Percentiles rank a stretch among this genome's conserved stretches.
These are phyloP conservation scores for Etia nguti DNA, from an alignment of 2,113 vertebrate species.

Conservation along the genomic window DNA sequence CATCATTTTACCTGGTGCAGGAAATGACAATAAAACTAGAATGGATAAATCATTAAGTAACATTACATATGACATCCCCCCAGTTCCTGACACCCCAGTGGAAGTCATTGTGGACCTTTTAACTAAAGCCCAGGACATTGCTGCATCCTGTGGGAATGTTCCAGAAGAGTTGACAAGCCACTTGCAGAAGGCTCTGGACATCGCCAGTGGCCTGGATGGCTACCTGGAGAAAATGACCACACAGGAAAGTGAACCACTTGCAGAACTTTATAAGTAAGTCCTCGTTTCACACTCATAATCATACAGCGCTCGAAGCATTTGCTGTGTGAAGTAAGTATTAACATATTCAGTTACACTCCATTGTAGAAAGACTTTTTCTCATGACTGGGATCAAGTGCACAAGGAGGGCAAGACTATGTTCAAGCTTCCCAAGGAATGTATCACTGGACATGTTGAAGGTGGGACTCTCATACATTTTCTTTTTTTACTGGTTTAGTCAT, in stretches of 20 bases:
- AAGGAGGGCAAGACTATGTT: conserved; percentile 62
- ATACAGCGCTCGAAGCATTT: background rate
- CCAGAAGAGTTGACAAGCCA: conserved; percentile 62
- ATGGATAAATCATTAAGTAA: background rate
- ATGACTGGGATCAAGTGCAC: conserved; percentile 65
- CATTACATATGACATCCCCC: background rate
- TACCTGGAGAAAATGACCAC: conserved; percentile 68
- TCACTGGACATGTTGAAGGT: conserved; percentile 72
- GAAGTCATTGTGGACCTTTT: conserved; percentile 72
- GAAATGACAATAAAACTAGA: background rate
- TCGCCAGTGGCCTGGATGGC: conserved; percentile 67
- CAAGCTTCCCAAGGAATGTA: conserved; percentile 67
- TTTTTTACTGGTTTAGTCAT: background rate
- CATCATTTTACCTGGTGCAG: background rate
- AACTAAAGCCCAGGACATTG: conserved; percentile 70
- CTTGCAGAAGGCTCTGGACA: conserved; percentile 73
- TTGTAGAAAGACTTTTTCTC: conserved; percentile 60
- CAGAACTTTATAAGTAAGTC: conserved; percentile 58
- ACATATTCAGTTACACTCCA: background rate
- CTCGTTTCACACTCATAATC: background rate
- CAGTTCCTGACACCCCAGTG: conserved; percentile 68
- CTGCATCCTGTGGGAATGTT: conserved; percentile 37
- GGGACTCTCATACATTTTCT: background rate
- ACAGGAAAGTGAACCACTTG: conserved; percentile 59
- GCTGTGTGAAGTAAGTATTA: background rate